Base-by-base conservation (phyloP, 2,113 vertebrate species). In the Proteles cristata region DNA sequence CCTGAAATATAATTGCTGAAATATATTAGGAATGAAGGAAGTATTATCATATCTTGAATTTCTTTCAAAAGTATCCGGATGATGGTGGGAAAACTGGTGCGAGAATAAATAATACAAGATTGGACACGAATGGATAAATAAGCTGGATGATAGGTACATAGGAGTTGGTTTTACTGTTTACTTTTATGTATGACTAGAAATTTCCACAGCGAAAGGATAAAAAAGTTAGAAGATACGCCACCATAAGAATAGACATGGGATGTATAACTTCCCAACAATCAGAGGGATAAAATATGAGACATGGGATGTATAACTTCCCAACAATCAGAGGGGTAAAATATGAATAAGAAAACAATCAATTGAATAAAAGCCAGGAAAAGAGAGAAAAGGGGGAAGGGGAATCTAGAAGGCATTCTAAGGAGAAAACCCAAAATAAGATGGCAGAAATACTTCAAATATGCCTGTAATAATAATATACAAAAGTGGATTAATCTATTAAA, bases 381-480 rank as follows among this genome's bases (percentile, higher is more conserved):
- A 16, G 31, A 10, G 31, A 14, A 71, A 21, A 7, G 17, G 16
- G 11, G 31, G 8, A 14, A 1, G 1, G 2, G 10, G 21, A 28
- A 43, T 4, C 15, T 23, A 73, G 28, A 63, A 84, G 76, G 39
- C 48, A 88, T 82, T 97, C 76, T 50, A 87, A 90, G 26, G 80
- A 89, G 76, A 96, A 65, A 97, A 89, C 35, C 81, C 48, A 81
- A 77, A 96, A 66, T 81, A 71, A 93, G 45, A 50, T 92, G 68
- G 25, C 21, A 76, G 68, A 81, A 69, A 93, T 90, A 74, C 12
- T 55, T 25, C 11, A 87, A 76, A 45, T 71, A 55, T 77, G 35
- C 8, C 66, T 86, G 39, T 92, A 28, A 90, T 53, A 25, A 39
- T 35, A 63, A 84, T 23, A 80, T 55, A 2, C 50, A 12, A 43